Base-by-base conservation (phyloP, 1,140 invertebrate genomes). In the Triops cancriformis region DNA sequence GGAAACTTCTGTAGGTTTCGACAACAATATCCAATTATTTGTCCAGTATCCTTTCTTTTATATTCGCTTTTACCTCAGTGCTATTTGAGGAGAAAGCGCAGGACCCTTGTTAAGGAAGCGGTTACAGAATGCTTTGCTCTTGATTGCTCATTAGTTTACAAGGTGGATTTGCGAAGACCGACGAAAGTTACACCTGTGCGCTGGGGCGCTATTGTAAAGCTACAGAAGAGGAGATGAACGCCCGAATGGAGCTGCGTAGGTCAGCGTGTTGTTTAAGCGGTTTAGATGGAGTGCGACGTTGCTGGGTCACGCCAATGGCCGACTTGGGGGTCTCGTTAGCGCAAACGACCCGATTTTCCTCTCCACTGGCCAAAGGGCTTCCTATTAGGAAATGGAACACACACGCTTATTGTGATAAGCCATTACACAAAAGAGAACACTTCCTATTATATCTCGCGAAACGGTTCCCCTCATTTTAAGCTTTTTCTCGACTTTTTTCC, bases 251-350 rank as follows among this genome's bases (percentile, higher is more conserved):
- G 51, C 51, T 64, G 51, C 51, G 51, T 64, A 64, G 51, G 51
- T 64, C 51, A 64, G 51, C 23, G 51, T 64, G 51, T 64, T 64
- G 51, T 64, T 64, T 64, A 64, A 64, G 51, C 51, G 51, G 51
- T 64, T 64, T 64, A 64, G 51, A 64, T 64, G 51, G 51, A 64
- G 51, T 64, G 51, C 51, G 51, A 64, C 51, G 51, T 64, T 64
- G 51, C 51, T 64, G 51, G 51, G 51, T 64, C 51, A 64, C 51
- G 51, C 51, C 51, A 64, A 64, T 64, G 51, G 51, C 51, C 51
- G 51, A 64, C 51, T 23, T 64, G 7, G 51, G 31, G 51, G 51
- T 23, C 51, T 64, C 51, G 51, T 64, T 64, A 64, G 51, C 51
- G 14, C 51, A 64, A 64, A 64, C 51, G 51, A 64, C 51, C 51